Percentiles rank a stretch among this genome's conserved stretches.
Evolutionary conservation across 1,140 invertebrate genomes (phyloP).

Genomic region (Phortica variegata): DNA sequence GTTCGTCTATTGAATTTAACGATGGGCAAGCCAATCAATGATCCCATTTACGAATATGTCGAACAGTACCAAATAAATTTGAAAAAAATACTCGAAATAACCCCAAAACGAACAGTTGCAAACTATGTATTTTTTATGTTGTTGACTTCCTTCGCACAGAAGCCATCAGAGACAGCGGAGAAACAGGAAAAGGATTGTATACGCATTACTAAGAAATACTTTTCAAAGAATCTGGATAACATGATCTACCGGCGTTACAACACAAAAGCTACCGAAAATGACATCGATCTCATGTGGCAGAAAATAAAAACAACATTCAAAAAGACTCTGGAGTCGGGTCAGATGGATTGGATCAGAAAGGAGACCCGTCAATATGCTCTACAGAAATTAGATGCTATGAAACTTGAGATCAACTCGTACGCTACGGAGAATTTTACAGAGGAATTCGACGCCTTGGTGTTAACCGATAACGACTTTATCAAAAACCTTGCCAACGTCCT

Average conservation of each 20-base stretch:
- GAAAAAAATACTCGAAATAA: constrained; percentile 16
- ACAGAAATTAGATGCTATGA: constrained; percentile 36
- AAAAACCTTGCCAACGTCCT: constrained; percentile 22
- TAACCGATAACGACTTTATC: constrained; percentile 17
- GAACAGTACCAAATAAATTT: constrained; percentile 31
- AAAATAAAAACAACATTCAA: constrained; percentile 34
- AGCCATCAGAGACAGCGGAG: constrained; percentile 1
- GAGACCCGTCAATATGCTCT: constrained; percentile 28
- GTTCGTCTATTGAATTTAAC: constrained; percentile 18
- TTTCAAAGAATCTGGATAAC: constrained; percentile 41
- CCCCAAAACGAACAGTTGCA: constrained; percentile 26
- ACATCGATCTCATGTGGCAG: constrained; percentile 36
- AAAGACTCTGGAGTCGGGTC: constrained; percentile 18
- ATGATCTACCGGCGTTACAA: constrained; percentile 36
- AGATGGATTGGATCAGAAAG: constrained; percentile 22
- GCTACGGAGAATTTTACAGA: constrained; percentile 26
- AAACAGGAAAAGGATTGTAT: constrained; percentile 19
- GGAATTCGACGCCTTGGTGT: constrained; percentile 27
- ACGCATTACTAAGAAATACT: constrained; percentile 24
- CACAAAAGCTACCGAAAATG: constrained; percentile 24
- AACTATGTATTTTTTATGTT: constrained; percentile 41
- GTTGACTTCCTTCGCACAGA: constrained; percentile 20
- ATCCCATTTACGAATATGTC: constrained; percentile 30
- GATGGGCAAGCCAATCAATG: constrained; percentile 16
- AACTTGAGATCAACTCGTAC: constrained; percentile 34